A percentile compares a stretch with the other conserved stretches of the same genome.
These are phyloP conservation scores for Lampropteryx suffumata DNA, from an alignment of 2,888 invertebrate species.

Conservation along the genomic window DNA sequence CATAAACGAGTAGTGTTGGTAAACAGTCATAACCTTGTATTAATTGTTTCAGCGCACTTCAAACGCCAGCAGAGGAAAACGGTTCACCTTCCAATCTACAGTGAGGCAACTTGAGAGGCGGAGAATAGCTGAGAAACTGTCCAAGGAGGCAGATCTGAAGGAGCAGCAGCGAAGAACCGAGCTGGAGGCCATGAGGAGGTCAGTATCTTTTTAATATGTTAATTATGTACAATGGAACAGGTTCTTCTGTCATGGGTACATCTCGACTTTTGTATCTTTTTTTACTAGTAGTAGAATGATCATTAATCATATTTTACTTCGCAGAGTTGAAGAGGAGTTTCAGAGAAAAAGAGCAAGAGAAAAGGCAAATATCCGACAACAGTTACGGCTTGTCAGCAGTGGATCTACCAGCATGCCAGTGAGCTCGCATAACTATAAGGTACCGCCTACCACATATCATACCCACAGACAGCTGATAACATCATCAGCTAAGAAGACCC, in stretches of 20 bases:
- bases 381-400: conserved; percentile 86
- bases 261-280: too few relatives aligned
- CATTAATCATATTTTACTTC: conserved; percentile 5
- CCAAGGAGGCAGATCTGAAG: conserved; percentile 89
- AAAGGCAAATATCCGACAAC: conserved; percentile 89
- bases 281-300: too few relatives aligned
- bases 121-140: conserved; percentile 88
- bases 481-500: too few relatives aligned
- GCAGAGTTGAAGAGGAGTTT: conserved; percentile 92
- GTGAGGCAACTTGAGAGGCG: conserved; percentile 91
- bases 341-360: conserved; percentile 91
- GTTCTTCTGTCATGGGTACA: too few relatives aligned
- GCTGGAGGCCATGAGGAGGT: conserved; percentile 90
- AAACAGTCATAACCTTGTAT: too few relatives aligned
- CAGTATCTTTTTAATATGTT: neutral
- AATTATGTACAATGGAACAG: too few relatives aligned
- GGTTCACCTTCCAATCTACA: conserved; percentile 93
- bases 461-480: too few relatives aligned
- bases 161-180: conserved; percentile 89
- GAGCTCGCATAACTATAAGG: conserved; percentile 60
- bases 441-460: conserved; percentile 30
- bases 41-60: conserved; percentile 56
- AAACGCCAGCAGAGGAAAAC: conserved; percentile 73
- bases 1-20: too few relatives aligned
- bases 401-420: conserved; percentile 85